Evolutionary conservation across 2,797 vertebrate species (phyloP), one percentile per base, ranked within the genome.

Genomic region (Hemibagrus guttatus): DNA sequence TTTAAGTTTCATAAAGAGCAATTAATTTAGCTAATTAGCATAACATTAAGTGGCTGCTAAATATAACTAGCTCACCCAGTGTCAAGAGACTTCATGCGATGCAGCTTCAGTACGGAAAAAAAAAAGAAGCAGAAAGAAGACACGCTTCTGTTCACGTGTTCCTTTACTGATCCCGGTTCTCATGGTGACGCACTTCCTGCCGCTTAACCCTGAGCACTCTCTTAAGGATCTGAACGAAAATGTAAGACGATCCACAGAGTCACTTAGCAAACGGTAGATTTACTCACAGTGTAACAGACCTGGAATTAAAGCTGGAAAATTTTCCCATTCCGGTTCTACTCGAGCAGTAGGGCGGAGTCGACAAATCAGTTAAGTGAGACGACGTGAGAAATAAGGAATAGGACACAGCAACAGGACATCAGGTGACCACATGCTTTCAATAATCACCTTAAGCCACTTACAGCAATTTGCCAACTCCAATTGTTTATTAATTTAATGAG

Each of bases 11-110:
- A 89, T 90, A 85, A 78, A 39, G 89, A 87, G 87, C 93, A 93
- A 94, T 95, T 93, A 92, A 93, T 92, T 91, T 94, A 90, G 87
- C 88, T 94, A 93, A 95, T 95, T 93, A 94, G 91, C 93, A 91
- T 92, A 92, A 92, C 92, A 90, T 89, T 87, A 89, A 93, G 87
- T 91, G 92, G 92, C 87, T 92, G 92, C 93, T 92, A 91, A 90
- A 90, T 91, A 90, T 90, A 89, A 92, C 91, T 59, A 39, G 82
- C 89, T 91, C 75, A 84, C 61, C 89, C 90, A 71, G 82, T 90
- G 92, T 93, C 91, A 90, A 91, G 90, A 92, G 87, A 87, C 88
- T 89, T 82, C 90, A 92, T 90, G 87, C 87, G 89, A 91, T 92
- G 90, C 90, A 81, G 86, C 86, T 87, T 89, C 87, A 91, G 87